Conservation (phyloP, 2,888 invertebrate genomes). For the Coenonympha glycerion region DNA sequence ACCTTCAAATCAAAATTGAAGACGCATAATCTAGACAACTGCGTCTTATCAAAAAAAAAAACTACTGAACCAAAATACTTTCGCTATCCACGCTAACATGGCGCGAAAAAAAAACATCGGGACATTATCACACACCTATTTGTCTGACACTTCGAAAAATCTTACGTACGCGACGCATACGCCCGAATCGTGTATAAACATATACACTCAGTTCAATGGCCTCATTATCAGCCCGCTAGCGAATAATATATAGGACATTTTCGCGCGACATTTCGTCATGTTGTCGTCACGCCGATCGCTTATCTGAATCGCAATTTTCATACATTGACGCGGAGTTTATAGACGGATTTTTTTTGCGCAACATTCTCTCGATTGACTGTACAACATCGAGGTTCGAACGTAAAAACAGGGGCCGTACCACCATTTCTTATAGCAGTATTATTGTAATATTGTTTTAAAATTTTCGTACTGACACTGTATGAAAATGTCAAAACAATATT, state of each 20-base stretch:
- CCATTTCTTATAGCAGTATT: no score
- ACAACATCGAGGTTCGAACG: no score
- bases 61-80: neutral
- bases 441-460: no score
- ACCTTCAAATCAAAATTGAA: no score
- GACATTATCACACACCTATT: neutral
- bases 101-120: neutral
- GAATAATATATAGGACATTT: slow-evolving; percentile 70
- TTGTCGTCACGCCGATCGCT: slow-evolving; percentile 39
- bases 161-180: neutral
- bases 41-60: neutral
- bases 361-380: no score
- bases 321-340: neutral
- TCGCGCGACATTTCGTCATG: slow-evolving; percentile 47
- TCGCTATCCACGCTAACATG: neutral
- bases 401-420: no score
- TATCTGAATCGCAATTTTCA: slow-evolving; percentile 19
- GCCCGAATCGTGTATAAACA: no score
- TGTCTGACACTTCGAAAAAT: neutral
- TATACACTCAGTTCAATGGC: slow-evolving; percentile 48
- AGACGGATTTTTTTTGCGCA: no score
- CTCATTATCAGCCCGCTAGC: slow-evolving; percentile 60
- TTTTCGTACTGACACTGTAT: no score
- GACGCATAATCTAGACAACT: neutral
- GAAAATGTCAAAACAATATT: no score